Percentiles rank a stretch among this genome's conserved stretches.
Evolutionary conservation across 2,888 invertebrate species (phyloP).

Genomic region (Oxytorus armatus): DNA sequence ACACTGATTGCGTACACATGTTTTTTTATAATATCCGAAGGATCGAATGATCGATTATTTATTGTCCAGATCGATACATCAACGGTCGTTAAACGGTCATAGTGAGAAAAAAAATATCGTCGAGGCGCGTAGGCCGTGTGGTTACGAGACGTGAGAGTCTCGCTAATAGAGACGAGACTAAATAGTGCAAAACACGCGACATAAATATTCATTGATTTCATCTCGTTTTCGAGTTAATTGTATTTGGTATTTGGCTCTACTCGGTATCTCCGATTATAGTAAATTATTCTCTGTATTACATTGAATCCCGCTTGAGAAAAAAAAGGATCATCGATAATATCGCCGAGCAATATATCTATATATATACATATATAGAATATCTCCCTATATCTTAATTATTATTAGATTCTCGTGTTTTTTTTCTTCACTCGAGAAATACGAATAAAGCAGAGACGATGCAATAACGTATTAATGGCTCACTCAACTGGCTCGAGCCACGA

Average conservation of each 20-base stretch:
- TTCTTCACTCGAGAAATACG: conserved; percentile 6
- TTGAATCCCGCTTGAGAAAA: conserved; percentile 25
- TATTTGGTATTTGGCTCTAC: not conserved
- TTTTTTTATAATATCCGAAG: not conserved
- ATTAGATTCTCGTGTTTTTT: conserved; percentile 69
- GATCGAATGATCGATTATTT: conserved; percentile 1
- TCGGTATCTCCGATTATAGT: conserved; percentile 26
- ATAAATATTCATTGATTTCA: conserved; percentile 70
- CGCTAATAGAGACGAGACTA: conserved; percentile 57
- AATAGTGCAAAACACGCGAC: conserved; percentile 67
- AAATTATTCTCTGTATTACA: conserved; percentile 20
- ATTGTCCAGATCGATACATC: conserved; percentile 29
- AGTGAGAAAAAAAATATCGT: not conserved
- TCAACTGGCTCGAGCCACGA: conserved; percentile 46
- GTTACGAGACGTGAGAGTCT: conserved; percentile 27
- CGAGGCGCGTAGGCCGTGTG: conserved; percentile 24
- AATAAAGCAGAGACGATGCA: conserved; percentile 42
- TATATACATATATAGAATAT: not conserved
- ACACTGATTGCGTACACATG: not conserved
- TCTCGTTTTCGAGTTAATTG: conserved; percentile 44
- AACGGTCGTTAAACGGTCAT: conserved; percentile 22
- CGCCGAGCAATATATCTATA: conserved; percentile 5
- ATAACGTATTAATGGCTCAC: conserved; percentile 66
- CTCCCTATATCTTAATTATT: conserved; percentile 68
- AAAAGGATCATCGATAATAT: conserved; percentile 35